Evolutionary conservation across 2,888 invertebrate genomes (phyloP).

Genomic region (Stenurella melanura): DNA sequence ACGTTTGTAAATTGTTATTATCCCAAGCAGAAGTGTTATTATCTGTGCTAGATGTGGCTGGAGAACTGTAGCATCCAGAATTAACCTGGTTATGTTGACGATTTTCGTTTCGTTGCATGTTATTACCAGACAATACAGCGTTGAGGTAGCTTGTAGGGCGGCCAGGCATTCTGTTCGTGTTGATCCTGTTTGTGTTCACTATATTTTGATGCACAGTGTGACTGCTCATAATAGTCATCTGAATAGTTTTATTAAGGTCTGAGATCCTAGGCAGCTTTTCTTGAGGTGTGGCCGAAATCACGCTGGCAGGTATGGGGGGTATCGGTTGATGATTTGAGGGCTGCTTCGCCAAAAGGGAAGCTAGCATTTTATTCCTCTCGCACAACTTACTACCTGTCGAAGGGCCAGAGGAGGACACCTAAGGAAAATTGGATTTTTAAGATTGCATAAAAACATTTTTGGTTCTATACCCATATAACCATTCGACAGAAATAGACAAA

Average conservation of each 20-base stretch:
- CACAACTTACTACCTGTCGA: conserved; percentile 80
- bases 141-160: conserved; percentile 69
- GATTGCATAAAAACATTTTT: conserved; percentile 8
- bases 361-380: conserved; percentile 90
- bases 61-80: conserved; percentile 60
- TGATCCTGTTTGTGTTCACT: conserved; percentile 51
- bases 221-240: conserved; percentile 57
- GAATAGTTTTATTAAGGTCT: conserved; percentile 63
- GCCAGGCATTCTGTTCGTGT: conserved; percentile 62
- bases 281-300: conserved; percentile 83
- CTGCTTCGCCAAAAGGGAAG: conserved; percentile 86
- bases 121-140: conserved; percentile 68
- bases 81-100: conserved; percentile 62
- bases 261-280: conserved; percentile 77
- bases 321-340: conserved; percentile 77
- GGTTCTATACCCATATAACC: too few species aligned
- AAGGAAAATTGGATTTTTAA: conserved; percentile 28
- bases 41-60: conserved; percentile 67
- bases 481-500: too few species aligned
- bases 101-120: conserved; percentile 66
- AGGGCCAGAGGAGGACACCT: conserved; percentile 71
- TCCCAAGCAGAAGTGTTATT: conserved; percentile 70
- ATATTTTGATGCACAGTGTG: conserved; percentile 55
- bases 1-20: conserved; percentile 67
- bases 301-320: conserved; percentile 79